These are phyloP conservation scores for Macrotis lagotis DNA, from an alignment of 2,113 vertebrate genomes.

Conservation along the genomic window DNA sequence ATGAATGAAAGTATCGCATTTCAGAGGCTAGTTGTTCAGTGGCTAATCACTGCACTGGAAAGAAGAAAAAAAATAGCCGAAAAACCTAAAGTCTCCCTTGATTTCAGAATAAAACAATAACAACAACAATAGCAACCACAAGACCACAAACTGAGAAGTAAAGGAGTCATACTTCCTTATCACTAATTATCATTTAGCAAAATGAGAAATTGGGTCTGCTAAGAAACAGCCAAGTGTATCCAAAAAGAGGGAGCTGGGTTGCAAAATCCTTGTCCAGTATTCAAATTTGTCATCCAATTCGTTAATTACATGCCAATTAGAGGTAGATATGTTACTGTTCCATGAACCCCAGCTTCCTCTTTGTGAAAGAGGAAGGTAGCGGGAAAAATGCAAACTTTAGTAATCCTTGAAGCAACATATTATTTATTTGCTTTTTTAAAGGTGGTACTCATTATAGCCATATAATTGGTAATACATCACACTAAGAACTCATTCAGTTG, in stretches of 20 bases:
- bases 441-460: constrained; percentile 77
- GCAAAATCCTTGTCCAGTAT: constrained; percentile 61
- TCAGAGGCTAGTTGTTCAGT: neutral
- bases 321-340: constrained; percentile 42
- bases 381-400: constrained; percentile 70
- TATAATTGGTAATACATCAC: constrained; percentile 81
- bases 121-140: neutral
- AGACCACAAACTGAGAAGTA: neutral
- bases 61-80: constrained; percentile 24
- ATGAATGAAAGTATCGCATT: constrained; percentile 42
- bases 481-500: constrained; percentile 78
- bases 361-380: constrained; percentile 67
- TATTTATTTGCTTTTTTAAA: constrained; percentile 81
- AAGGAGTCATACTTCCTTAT: neutral
- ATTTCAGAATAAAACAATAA: neutral
- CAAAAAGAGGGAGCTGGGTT: constrained; percentile 15
- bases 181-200: constrained; percentile 35
- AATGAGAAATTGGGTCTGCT: constrained; percentile 33
- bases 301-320: constrained; percentile 56
- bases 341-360: constrained; percentile 49
- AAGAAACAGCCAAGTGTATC: constrained; percentile 25
- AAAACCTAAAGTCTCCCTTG: neutral
- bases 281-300: constrained; percentile 25
- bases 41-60: neutral
- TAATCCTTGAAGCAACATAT: constrained; percentile 76